phyloP scores from a whole-genome alignment of 2,888 invertebrate species.

The Trichogramma dendrolimi region DNA sequence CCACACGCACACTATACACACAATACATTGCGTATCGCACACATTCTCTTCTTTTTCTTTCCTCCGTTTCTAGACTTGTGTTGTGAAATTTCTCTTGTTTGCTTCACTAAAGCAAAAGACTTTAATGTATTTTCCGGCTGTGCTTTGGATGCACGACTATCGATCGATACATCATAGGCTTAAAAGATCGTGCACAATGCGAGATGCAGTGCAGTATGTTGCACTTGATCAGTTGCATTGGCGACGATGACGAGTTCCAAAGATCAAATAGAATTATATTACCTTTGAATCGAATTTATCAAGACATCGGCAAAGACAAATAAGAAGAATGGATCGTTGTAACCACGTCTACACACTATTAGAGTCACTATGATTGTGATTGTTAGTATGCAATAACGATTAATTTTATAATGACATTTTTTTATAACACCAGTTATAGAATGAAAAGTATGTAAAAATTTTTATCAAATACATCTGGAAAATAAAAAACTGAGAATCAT shows the following conservation, averaged over 20 bases:
- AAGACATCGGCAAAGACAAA: neutral
- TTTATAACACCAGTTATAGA: no score
- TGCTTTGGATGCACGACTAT: no score
- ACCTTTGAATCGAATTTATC: conserved; percentile 9
- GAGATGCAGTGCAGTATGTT: neutral
- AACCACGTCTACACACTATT: no score
- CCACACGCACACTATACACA: neutral
- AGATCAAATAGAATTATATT: conserved; percentile 7
- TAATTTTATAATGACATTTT: no score
- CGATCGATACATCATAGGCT: neutral
- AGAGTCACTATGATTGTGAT: no score
- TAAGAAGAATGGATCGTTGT: no score
- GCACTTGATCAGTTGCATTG: neutral
- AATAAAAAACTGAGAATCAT: no score
- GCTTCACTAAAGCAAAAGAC: neutral
- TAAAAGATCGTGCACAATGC: conserved; percentile 5
- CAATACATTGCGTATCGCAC: neutral
- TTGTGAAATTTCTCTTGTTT: neutral
- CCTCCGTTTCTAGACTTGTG: neutral
- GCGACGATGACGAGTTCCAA: neutral
- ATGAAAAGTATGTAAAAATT: no score
- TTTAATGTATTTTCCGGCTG: neutral
- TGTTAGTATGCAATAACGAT: no score
- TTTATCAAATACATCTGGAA: no score
- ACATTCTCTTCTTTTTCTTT: neutral